A percentile compares a stretch with the other conserved stretches of the same genome.
These are phyloP conservation scores for Rhagium mordax DNA, from an alignment of 2,888 invertebrate genomes.

Conservation along the genomic window DNA sequence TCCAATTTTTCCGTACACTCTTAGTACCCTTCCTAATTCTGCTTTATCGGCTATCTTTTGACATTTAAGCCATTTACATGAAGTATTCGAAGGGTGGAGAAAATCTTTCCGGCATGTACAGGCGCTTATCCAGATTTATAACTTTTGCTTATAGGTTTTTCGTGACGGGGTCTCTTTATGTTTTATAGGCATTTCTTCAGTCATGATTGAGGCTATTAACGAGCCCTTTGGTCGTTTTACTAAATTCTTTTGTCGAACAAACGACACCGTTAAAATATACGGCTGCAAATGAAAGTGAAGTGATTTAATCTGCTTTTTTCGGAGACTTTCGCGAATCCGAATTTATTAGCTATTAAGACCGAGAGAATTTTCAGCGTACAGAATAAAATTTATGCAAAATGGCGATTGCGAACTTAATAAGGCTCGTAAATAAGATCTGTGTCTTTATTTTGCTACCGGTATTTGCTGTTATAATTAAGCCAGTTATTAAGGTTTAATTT, in stretches of 20 bases:
- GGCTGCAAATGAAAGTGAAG: neutral
- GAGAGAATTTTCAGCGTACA: constrained; percentile 2
- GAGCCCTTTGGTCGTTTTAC: constrained; percentile 15
- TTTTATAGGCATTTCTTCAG: constrained; percentile 17
- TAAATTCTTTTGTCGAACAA: constrained; percentile 29
- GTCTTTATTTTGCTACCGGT: neutral
- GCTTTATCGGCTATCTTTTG: constrained; percentile 13
- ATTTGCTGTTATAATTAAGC: neutral
- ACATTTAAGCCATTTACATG: constrained; percentile 25
- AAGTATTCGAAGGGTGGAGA: constrained; percentile 8
- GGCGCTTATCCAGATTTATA: constrained; percentile 28
- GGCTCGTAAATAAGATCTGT: neutral
- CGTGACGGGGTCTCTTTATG: constrained; percentile 22
- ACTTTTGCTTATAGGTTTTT: constrained; percentile 28
- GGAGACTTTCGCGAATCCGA: constrained; percentile 2
- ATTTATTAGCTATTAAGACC: constrained; percentile 11
- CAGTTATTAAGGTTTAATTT: neutral
- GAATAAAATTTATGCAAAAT: constrained; percentile 8
- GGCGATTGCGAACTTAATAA: neutral
- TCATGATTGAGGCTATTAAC: constrained; percentile 22
- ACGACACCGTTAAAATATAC: constrained; percentile 27
- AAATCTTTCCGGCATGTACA: neutral
- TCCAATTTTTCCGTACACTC: neutral
- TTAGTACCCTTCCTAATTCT: constrained; percentile 2
- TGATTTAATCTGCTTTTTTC: constrained; percentile 28